Evolutionary conservation across 2,797 vertebrate species (phyloP), one percentile per base, ranked within the genome.

Genomic region (Oreochromis mossambicus): DNA sequence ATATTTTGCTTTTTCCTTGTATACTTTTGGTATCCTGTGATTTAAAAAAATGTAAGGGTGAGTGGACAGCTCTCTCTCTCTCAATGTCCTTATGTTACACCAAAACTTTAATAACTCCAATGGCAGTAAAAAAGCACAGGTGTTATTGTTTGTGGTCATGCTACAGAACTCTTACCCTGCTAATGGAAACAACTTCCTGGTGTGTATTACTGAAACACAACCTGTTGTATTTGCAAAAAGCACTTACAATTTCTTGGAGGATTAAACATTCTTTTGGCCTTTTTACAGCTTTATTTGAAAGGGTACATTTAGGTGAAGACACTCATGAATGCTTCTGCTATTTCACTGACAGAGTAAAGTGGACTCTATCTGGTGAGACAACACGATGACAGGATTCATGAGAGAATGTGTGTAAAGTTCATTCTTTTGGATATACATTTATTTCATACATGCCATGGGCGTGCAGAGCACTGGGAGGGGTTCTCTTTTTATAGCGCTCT

Each of bases 61-160:
- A 73, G 81, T 12, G 15, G 14, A 26, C 41, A 73, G 24, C 5
- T 29, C 9, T 73, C 46, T 48, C 46, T 48, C 6, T 73, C 41
- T 46, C 14, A 24, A 17, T 73, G 21, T 70, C 24, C 2, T 2
- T 9, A 43, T 68, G 21, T 43, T 43, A 46, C 7, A 43, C 38
- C 2, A 46, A 83, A 86, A 43, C 21, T 80, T 87, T 32, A 75
- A 88, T 88, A 52, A 54, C 12, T 29, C 10, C 66, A 55, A 36
- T 14, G 36, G 19, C 24, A 29, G 38, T 32, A 41, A 36, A 73
- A 73, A 73, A n/a, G 3, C 24, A 48, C 41, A 73, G 43, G 13
- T 46, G 68, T 41, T 41, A 68, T 9, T 24, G 12, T 19, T 70
- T 19, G 4, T 5, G 41, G 66, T 46, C 66, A 73, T 43, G 15